Percentiles rank a stretch among this genome's conserved stretches.
Evolutionary conservation across 2,888 invertebrate species (phyloP).

Genomic region (Chorisops tibialis): DNA sequence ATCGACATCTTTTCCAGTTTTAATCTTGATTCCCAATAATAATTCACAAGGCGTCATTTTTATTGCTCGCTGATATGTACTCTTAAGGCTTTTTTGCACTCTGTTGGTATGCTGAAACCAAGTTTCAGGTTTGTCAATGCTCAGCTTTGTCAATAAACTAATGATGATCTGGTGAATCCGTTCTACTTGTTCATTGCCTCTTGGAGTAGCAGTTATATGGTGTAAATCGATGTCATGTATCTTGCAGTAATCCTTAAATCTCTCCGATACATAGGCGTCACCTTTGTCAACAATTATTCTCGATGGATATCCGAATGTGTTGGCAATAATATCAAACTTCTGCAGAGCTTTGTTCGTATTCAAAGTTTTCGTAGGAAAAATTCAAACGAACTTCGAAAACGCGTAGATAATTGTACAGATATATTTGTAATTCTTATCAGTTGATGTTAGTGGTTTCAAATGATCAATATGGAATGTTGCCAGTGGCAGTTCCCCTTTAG

Average conservation of each 20-base stretch:
- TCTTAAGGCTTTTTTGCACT: constrained; percentile 9
- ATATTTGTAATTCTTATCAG: constrained; percentile 39
- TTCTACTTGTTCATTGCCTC: constrained; percentile 33
- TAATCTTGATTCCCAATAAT: too few relatives aligned
- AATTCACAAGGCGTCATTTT: constrained; percentile 13
- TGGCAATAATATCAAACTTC: constrained; percentile 28
- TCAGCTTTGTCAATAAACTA: too few relatives aligned
- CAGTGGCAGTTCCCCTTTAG: constrained; percentile 41
- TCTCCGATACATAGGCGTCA: constrained; percentile 30
- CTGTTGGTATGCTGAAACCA: too few relatives aligned
- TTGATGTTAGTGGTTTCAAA: constrained; percentile 4
- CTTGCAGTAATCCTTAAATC: constrained; percentile 28
- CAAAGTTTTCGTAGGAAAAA: constrained; percentile 30
- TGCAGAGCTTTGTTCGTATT: constrained; percentile 30
- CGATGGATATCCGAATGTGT: constrained; percentile 30
- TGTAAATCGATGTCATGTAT: constrained; percentile 23
- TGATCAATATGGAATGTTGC: constrained; percentile 41
- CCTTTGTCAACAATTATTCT: constrained; percentile 28
- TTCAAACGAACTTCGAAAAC: constrained; percentile 40
- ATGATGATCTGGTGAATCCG: too few relatives aligned
- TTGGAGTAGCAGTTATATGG: constrained; percentile 23
- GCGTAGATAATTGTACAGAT: constrained; percentile 42
- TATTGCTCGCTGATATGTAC: constrained; percentile 15
- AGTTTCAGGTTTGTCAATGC: too few relatives aligned
- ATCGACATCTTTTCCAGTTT: constrained; percentile 11